Percentiles rank a stretch among this genome's conserved stretches.
Evolutionary conservation across 2,113 vertebrate genomes (phyloP).

Genomic region (Silurus meridionalis): DNA sequence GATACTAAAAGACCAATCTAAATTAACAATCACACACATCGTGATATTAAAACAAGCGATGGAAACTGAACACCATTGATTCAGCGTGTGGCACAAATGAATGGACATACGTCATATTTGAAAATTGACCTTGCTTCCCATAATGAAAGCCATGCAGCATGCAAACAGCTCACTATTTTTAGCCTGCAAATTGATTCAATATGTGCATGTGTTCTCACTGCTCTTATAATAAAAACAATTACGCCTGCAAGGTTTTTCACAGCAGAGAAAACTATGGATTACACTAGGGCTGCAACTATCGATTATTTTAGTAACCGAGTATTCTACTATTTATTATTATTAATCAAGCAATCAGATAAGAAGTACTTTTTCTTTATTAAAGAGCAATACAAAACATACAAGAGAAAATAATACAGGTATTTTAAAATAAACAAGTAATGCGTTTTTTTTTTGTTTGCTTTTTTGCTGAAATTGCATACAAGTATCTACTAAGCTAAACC

Average conservation of each 20-base stretch:
- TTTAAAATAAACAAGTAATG: too few species aligned
- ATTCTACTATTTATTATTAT: too few species aligned
- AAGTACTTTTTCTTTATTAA: too few species aligned
- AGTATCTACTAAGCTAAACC: too few species aligned
- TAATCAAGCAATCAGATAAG: too few species aligned
- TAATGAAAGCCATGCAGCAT: conserved; percentile 38
- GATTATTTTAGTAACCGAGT: too few species aligned
- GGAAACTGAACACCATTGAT: conserved; percentile 1
- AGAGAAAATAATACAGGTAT: too few species aligned
- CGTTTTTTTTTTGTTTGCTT: too few species aligned
- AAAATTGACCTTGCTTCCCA: conserved; percentile 16
- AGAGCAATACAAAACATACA: too few species aligned
- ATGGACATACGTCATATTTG: conserved; percentile 21
- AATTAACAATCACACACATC: background rate
- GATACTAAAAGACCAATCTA: background rate
- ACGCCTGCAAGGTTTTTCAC: conserved; percentile 1
- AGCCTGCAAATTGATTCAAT: conserved; percentile 44
- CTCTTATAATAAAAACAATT: conserved; percentile 35
- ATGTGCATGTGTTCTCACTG: conserved; percentile 11
- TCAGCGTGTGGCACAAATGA: background rate
- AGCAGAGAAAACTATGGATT: background rate
- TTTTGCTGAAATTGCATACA: too few species aligned
- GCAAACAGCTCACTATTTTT: conserved; percentile 46
- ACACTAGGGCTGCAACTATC: too few species aligned
- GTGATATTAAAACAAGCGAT: background rate